phyloP scores from a whole-genome alignment of 35 echinoderm and acorn worm species.

The Ptychodera flava region DNA sequence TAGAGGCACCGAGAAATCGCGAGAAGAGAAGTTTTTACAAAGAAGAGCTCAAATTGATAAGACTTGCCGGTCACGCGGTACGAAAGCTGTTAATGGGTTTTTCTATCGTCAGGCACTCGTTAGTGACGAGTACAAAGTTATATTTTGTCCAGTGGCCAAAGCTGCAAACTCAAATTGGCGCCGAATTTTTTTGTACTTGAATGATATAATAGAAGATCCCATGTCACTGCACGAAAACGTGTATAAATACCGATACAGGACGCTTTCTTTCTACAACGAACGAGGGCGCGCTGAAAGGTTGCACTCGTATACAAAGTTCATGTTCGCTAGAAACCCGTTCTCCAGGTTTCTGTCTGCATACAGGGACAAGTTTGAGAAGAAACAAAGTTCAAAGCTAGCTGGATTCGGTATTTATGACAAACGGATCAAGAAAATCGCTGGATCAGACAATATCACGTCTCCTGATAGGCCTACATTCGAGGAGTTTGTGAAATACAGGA shows the following conservation, averaged over 20 bases:
- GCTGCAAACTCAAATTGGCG: constrained; percentile 46
- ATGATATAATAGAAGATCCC: background rate
- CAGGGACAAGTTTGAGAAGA: constrained; percentile 29
- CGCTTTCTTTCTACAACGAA: background rate
- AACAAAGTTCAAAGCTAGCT: background rate
- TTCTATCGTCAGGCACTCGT: too few relatives aligned
- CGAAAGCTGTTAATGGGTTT: too few relatives aligned
- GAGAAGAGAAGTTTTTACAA: too few relatives aligned
- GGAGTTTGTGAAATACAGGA: background rate
- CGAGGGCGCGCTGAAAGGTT: constrained; percentile 5
- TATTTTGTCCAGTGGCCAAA: constrained; percentile 42
- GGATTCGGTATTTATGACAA: background rate
- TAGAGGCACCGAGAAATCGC: too few relatives aligned
- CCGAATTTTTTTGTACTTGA: constrained; percentile 29
- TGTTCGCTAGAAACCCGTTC: constrained; percentile 34
- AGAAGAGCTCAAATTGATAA: too few relatives aligned
- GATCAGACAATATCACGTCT: background rate
- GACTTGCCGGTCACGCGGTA: too few relatives aligned
- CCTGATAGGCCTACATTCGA: background rate
- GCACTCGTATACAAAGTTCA: constrained; percentile 27
- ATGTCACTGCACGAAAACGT: background rate
- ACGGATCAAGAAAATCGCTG: background rate
- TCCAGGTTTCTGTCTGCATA: constrained; percentile 33
- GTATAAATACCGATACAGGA: constrained; percentile 9
- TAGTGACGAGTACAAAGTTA: constrained; percentile 21